Evolutionary conservation across 2,113 vertebrate species (phyloP), one percentile per base, ranked within the genome.

Genomic region (Hydrochoerus hydrochaeris): DNA sequence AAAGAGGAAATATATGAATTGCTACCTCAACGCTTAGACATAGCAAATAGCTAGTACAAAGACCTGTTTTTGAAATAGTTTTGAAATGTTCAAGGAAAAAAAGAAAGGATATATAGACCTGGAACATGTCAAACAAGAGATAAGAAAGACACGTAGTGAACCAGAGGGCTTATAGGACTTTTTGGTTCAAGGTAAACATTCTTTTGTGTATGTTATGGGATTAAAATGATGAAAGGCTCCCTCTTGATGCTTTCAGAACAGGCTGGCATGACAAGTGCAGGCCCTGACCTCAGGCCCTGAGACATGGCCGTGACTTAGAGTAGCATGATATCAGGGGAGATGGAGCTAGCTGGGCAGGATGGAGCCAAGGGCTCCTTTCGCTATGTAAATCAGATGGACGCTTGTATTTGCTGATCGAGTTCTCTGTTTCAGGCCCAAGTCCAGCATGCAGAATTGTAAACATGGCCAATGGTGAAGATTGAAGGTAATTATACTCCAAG

Each of bases 391-490:
- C 38, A 84, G 49, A 13, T 38, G 14, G 52, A 32, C 30, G 63
- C 44, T 54, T 78, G 19, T n/a, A 44, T 49, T 78, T 49, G 63
- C 20, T 60, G 20, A 81, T 62, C 20, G 77, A 14, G 9, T 75
- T 90, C 38, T 41, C 44, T 26, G 49, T n/a, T 84, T 83, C 38
- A 57, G 44, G 46, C 46, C 22, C 41, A 77, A 90, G 35, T 24
- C 95, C 41, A 17, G 38, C 83, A 17, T 60, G 8, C 38, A 63
- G 19, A n/a, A 44, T 4, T 3, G 19, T 35, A 44, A 2, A 62
- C 10, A 62, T 2, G 63, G 65, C 46, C 16, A 69, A 14, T 57
- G n/a, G 38, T 8, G 0, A 85, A 1, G 57, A 2, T 0, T 28
- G 19, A 81, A 91, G 58, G 35, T 32, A 58, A 3, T 19, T 91